Percentiles rank a stretch among this genome's conserved stretches.
phyloP scores from a whole-genome alignment of 2,797 vertebrate species.

The Myotis findleyi region DNA sequence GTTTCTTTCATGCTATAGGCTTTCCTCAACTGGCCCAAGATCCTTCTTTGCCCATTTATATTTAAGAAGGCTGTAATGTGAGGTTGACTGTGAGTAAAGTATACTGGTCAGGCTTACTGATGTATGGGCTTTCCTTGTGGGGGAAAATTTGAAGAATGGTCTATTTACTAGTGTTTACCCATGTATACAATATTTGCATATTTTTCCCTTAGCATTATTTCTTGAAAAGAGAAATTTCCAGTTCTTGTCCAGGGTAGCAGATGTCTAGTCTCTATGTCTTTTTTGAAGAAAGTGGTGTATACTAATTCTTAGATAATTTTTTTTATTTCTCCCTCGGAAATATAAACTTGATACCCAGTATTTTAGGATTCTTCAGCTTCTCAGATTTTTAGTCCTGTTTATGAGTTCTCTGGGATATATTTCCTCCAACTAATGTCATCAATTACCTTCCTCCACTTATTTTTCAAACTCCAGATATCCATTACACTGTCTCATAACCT shows the following conservation, averaged over 20 bases:
- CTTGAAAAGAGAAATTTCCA: not conserved
- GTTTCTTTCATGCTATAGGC: not conserved
- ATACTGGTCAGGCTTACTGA: not conserved
- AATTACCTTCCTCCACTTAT: not conserved
- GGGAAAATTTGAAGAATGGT: not conserved
- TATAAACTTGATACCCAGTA: not conserved
- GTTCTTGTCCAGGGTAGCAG: not conserved
- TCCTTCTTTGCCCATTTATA: not conserved
- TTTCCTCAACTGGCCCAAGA: not conserved
- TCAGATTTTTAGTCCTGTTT: not conserved
- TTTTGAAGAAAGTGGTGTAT: not conserved
- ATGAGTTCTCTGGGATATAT: not conserved
- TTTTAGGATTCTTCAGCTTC: not conserved
- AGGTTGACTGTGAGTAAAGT: not conserved
- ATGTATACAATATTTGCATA: not conserved
- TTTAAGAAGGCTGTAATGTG: not conserved
- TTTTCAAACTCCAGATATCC: not conserved
- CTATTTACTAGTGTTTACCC: not conserved
- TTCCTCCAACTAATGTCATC: not conserved
- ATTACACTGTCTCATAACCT: not conserved
- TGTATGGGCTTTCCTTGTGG: not conserved
- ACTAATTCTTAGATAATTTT: not conserved
- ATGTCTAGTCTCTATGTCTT: not conserved
- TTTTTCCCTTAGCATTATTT: not conserved
- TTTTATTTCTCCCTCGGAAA: not conserved